Conservation (phyloP, 2,888 invertebrate genomes). For the Rotaria macrura region DNA sequence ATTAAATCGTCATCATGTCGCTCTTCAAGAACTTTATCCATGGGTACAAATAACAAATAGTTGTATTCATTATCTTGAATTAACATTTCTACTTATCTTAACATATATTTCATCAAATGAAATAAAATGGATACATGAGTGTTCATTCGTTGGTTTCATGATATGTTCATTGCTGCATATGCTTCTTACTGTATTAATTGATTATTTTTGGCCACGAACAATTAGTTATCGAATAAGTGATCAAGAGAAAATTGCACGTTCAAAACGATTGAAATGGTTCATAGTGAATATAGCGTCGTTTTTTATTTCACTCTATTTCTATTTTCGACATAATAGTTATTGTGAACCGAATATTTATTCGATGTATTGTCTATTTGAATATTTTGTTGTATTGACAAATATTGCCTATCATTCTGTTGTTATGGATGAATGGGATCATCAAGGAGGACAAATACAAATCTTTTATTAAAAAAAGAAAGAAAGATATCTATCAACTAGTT, state of each 20-base stretch:
- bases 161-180: conserved; percentile 25
- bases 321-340: conserved; percentile 24
- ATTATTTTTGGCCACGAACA: conserved; percentile 25
- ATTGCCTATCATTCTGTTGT: conserved; percentile 28
- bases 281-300: conserved; percentile 16
- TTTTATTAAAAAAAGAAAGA: background rate
- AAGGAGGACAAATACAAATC: background rate
- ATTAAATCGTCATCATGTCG: conserved; percentile 22
- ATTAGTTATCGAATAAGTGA: background rate
- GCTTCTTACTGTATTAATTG: conserved; percentile 20
- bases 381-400: conserved; percentile 28
- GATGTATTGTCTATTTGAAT: conserved; percentile 28
- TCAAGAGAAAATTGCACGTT: background rate
- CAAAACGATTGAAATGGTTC: conserved; percentile 22
- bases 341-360: conserved; percentile 30
- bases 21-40: background rate
- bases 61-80: conserved; percentile 25
- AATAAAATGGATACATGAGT: conserved; percentile 29
- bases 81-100: conserved; percentile 22
- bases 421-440: conserved; percentile 24
- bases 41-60: background rate
- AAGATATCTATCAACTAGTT: too few relatives aligned
- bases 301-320: conserved; percentile 27
- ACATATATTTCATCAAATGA: conserved; percentile 28
- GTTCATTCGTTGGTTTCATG: conserved; percentile 27